These are phyloP conservation scores for Struthidea cinerea DNA, from an alignment of 2,113 vertebrate species.

Conservation along the genomic window DNA sequence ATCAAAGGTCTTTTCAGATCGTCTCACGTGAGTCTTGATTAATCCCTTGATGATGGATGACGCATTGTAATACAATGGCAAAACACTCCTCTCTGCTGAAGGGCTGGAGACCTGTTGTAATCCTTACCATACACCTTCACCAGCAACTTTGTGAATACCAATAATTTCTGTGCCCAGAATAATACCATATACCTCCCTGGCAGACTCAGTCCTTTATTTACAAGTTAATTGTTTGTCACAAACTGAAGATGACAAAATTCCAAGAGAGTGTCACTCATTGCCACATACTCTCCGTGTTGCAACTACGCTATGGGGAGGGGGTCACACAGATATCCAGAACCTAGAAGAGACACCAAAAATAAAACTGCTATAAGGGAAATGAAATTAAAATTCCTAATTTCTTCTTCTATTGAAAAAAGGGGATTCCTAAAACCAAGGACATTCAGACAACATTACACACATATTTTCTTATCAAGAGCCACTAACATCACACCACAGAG, in stretches of 20 bases:
- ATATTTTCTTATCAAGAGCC: not conserved
- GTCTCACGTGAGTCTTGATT: not conserved
- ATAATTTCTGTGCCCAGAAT: not conserved
- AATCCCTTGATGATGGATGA: slow-evolving; percentile 7
- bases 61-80: not conserved
- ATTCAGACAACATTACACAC: not conserved
- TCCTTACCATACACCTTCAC: not conserved
- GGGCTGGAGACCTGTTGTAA: not conserved
- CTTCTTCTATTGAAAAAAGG: not conserved
- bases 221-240: not conserved
- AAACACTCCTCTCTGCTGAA: not conserved
- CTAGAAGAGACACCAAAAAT: not conserved
- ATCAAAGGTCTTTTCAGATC: slow-evolving; percentile 21
- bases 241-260: not conserved
- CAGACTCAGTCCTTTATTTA: not conserved
- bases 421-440: not conserved
- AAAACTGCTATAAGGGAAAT: not conserved
- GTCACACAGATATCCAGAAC: not conserved
- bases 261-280: not conserved
- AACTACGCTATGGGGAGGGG: not conserved
- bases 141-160: not conserved
- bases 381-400: not conserved
- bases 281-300: not conserved
- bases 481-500: not conserved
- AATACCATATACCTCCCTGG: not conserved